Evolutionary conservation across 2,113 vertebrate species (phyloP).

Genomic region (Peromyscus leucopus): DNA sequence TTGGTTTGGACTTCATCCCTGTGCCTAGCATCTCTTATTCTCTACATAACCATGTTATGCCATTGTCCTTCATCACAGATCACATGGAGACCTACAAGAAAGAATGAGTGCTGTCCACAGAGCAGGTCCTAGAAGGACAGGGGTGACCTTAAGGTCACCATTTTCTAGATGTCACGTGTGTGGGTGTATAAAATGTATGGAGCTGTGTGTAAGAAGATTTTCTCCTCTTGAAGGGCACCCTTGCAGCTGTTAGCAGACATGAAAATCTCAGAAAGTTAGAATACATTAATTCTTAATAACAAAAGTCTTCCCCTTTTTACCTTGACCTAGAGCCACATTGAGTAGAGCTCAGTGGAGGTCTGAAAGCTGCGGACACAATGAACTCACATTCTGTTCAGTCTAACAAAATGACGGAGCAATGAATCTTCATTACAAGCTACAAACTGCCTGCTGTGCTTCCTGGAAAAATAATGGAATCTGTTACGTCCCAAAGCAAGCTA

Average conservation of each 20-base stretch:
- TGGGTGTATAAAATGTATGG: neutral
- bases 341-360: constrained; percentile 6
- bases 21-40: neutral
- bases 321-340: neutral
- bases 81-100: neutral
- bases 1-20: neutral
- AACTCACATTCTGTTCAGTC: constrained; percentile 6
- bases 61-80: neutral
- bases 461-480: constrained; percentile 18
- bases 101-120: neutral
- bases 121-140: neutral
- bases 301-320: constrained; percentile 14
- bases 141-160: neutral
- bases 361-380: constrained; percentile 35
- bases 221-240: neutral
- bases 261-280: constrained; percentile 7
- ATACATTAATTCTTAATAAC: constrained; percentile 9
- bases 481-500: neutral
- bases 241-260: neutral
- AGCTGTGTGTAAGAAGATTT: neutral
- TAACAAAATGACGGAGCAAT: constrained; percentile 28
- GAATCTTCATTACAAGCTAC: constrained; percentile 32
- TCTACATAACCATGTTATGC: neutral
- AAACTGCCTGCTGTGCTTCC: neutral
- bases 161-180: neutral